A percentile compares a stretch with the other conserved stretches of the same genome.
Evolutionary conservation across 2,888 invertebrate species (phyloP).

Genomic region (Colostygia pectinataria): DNA sequence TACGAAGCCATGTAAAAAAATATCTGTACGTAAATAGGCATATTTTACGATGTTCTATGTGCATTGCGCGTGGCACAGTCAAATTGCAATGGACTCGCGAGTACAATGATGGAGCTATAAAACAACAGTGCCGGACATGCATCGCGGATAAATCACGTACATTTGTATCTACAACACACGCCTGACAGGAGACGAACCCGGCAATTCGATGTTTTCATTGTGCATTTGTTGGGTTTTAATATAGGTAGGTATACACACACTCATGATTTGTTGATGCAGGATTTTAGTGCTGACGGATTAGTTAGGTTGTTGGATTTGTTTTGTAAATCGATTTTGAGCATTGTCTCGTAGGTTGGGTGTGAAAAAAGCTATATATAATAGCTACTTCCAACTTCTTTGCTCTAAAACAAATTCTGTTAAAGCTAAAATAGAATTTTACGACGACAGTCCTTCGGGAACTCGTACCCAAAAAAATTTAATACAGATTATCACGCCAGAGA

Average conservation of each 20-base stretch:
- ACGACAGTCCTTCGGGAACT: slow-evolving; percentile 31
- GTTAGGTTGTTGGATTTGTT: slow-evolving; percentile 7
- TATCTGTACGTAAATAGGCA: background rate
- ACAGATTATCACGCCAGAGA: slow-evolving; percentile 37
- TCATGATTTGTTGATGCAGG: slow-evolving; percentile 27
- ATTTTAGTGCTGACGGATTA: slow-evolving; percentile 7
- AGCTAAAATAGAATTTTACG: slow-evolving; percentile 34
- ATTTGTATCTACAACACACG: slow-evolving; percentile 56
- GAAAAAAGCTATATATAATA: too few species aligned
- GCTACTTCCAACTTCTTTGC: slow-evolving; percentile 16
- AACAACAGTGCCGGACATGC: slow-evolving; percentile 60
- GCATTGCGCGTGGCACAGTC: slow-evolving; percentile 21
- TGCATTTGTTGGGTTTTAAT: slow-evolving; percentile 32
- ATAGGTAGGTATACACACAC: slow-evolving; percentile 7
- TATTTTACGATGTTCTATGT: slow-evolving; percentile 14
- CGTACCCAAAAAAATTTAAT: slow-evolving; percentile 36
- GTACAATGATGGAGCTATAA: slow-evolving; percentile 61
- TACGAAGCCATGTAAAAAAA: too few species aligned
- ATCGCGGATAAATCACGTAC: slow-evolving; percentile 62
- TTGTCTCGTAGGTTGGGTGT: too few species aligned
- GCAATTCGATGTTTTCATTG: slow-evolving; percentile 54
- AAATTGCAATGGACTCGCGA: slow-evolving; percentile 43
- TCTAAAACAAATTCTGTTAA: slow-evolving; percentile 28
- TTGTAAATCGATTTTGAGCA: too few species aligned
- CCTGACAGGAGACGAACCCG: slow-evolving; percentile 50